These are phyloP conservation scores for Mechanitis mazaeus DNA, from an alignment of 2,888 invertebrate genomes.

Conservation along the genomic window DNA sequence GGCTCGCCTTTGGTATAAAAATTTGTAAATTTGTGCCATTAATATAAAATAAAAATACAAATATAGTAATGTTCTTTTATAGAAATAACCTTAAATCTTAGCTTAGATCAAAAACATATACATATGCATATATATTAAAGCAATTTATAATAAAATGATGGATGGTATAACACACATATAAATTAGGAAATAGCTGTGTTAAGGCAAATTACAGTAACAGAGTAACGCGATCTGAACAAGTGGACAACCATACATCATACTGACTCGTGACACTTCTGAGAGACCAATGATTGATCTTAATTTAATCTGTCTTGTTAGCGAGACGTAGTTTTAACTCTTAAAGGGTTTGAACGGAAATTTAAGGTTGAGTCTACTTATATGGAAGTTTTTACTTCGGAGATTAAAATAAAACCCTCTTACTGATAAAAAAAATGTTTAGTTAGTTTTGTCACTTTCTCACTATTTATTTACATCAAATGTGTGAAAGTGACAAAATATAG, in stretches of 20 bases:
- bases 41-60: too few relatives aligned
- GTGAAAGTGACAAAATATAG: too few relatives aligned
- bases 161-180: slow-evolving; percentile 30
- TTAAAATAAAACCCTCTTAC: too few relatives aligned
- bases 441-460: too few relatives aligned
- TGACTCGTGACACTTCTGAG: slow-evolving; percentile 30
- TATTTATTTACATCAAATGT: too few relatives aligned
- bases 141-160: slow-evolving; percentile 23
- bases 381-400: too few relatives aligned
- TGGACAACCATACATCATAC: slow-evolving; percentile 35
- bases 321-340: slow-evolving; percentile 9
- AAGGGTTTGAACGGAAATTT: not conserved
- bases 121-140: not conserved
- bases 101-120: too few relatives aligned
- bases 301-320: slow-evolving; percentile 34
- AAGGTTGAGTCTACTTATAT: not conserved
- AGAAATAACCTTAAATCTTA: too few relatives aligned
- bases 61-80: too few relatives aligned
- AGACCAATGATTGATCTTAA: slow-evolving; percentile 35
- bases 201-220: slow-evolving; percentile 26
- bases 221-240: slow-evolving; percentile 30
- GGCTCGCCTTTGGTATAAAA: too few relatives aligned
- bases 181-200: slow-evolving; percentile 41
- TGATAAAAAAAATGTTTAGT: too few relatives aligned
- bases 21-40: too few relatives aligned